These are phyloP conservation scores for Hydrocynus forskahlii DNA, from an alignment of 2,797 vertebrate genomes.

Conservation along the genomic window DNA sequence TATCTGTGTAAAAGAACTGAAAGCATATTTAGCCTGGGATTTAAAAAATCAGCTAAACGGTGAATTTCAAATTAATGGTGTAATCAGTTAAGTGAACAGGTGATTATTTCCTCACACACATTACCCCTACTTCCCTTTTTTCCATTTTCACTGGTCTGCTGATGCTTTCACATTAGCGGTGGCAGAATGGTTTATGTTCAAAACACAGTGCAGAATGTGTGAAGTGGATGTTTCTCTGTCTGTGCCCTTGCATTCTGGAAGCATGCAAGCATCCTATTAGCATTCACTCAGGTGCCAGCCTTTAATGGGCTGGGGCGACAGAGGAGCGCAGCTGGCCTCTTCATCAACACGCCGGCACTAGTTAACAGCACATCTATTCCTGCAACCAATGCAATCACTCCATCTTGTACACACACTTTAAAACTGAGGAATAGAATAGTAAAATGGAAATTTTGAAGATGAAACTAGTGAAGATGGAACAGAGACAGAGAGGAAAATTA, in stretches of 20 bases:
- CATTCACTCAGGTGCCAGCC: conserved; percentile 51
- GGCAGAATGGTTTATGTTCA: background rate
- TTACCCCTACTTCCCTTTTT: background rate
- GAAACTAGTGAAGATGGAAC: background rate
- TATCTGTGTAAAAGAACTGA: background rate
- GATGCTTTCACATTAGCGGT: background rate
- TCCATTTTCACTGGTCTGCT: background rate
- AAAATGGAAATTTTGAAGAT: conserved; percentile 35
- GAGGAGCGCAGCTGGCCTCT: conserved; percentile 49
- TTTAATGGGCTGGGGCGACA: conserved; percentile 59
- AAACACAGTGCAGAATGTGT: background rate
- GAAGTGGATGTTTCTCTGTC: conserved; percentile 37
- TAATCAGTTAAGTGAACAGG: conserved; percentile 20
- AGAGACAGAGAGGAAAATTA: background rate
- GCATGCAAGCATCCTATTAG: conserved; percentile 66
- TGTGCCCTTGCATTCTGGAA: conserved; percentile 65
- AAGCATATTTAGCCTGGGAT: background rate
- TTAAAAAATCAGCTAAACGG: background rate
- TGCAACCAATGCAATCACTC: conserved; percentile 11
- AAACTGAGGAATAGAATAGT: conserved; percentile 34
- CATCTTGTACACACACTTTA: conserved; percentile 20
- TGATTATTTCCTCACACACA: background rate
- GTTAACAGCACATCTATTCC: conserved; percentile 37
- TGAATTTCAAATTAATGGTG: background rate
- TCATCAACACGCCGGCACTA: conserved; percentile 58